Conservation (phyloP, 1,140 invertebrate species). For the Pentalonia nigronervosa region DNA sequence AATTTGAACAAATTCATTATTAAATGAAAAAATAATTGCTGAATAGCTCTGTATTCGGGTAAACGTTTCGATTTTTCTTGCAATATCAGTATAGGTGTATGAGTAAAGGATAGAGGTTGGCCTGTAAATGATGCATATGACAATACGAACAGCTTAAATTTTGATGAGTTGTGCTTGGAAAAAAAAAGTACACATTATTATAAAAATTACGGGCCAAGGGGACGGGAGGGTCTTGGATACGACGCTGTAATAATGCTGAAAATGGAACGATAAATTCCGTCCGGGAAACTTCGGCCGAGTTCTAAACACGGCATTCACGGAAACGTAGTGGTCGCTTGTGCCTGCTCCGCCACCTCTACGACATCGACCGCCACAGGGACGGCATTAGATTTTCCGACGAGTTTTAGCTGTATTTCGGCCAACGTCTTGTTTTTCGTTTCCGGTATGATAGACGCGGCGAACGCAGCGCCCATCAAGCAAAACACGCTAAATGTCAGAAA, state of each 20-base stretch:
- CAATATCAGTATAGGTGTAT: background rate
- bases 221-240: background rate
- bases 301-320: conserved; percentile 65
- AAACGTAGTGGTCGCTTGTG: background rate
- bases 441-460: conserved; percentile 73
- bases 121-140: background rate
- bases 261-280: too few species aligned
- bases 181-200: background rate
- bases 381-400: background rate
- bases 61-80: background rate
- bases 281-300: background rate
- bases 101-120: background rate
- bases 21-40: too few species aligned
- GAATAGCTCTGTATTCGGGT: too few species aligned
- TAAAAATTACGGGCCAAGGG: background rate
- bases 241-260: too few species aligned
- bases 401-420: conserved; percentile 59
- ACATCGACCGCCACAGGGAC: background rate
- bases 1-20: too few species aligned
- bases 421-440: conserved; percentile 84
- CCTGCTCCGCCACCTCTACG: background rate
- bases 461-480: conserved; percentile 70
- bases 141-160: background rate
- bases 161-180: background rate
- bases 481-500: conserved; percentile 82